Evolutionary conservation across 2,797 vertebrate genomes (phyloP), one percentile per base, ranked within the genome.

Genomic region (Melanotaenia pygmaea): DNA sequence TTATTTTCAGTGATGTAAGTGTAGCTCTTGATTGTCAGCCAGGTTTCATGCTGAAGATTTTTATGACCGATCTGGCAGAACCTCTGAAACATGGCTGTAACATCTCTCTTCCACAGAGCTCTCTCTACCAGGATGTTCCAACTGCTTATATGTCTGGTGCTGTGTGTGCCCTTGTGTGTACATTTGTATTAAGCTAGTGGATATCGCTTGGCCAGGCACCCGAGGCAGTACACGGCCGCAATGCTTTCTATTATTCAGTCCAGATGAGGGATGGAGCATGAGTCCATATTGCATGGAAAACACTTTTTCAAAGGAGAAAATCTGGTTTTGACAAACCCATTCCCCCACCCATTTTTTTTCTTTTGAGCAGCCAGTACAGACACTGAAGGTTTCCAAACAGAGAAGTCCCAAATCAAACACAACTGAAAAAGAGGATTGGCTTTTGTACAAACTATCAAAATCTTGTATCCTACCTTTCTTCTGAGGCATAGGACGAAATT

Each of bases 291-390:
- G 81, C 57, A 67, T 85, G 86, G 89, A 92, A 92, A 94, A 94
- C 94, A 94, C 92, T 77, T 92, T 94, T 94, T 94, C 92, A 94
- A 95, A 95, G 92, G 70, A 92, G 79, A 94, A 93, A 94, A 92
- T 94, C 92, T 94, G 93, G 86, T 91, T 90, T 92, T 85, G 76
- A 86, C 77, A 87, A 59, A 10, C 24, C 58, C 78, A 20, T 14
- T 38, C 34, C 22, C 47, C 51, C 11, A 35, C 37, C 45, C 45
- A 16, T 59, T 16, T 58, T 32, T 6, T 53, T 57, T 24, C 24
- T 5, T 16, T 61, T 54, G 30, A 59, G 71, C 79, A 69, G 79
- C 75, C 77, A 62, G 70, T 76, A 59, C 75, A 89, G 80, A 69
- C 77, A 5, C 59, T 72, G 63, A 83, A 77, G 80, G 78, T 59